Percentiles rank a stretch among this genome's conserved stretches.
phyloP scores from a whole-genome alignment of 2,113 vertebrate genomes.

The Pangasianodon gigas region DNA sequence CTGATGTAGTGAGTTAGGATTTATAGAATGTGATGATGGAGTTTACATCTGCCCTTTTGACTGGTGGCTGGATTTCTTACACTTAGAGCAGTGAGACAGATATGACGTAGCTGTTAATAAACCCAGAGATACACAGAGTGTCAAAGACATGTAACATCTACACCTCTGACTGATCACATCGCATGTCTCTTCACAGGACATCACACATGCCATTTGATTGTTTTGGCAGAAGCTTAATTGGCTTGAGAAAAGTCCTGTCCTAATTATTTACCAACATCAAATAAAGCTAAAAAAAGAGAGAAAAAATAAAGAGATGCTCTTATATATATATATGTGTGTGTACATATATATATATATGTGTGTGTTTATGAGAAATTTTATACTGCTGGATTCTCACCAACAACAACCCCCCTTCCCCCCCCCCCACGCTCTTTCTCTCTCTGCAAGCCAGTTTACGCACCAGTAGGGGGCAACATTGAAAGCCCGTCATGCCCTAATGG shows the following conservation, averaged over 20 bases:
- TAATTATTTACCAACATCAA: too few species aligned
- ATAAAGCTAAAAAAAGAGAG: too few species aligned
- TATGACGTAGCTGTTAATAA: background rate
- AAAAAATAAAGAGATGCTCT: too few species aligned
- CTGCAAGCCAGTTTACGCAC: background rate
- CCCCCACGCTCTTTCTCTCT: background rate
- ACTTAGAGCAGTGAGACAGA: conserved; percentile 7
- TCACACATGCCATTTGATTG: background rate
- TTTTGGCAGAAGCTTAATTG: background rate
- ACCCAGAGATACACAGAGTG: background rate
- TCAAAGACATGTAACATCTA: background rate
- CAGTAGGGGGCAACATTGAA: background rate
- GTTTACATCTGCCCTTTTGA: conserved; percentile 38
- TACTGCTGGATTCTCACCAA: too few species aligned
- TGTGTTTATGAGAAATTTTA: too few species aligned
- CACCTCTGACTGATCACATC: background rate
- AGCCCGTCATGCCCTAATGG: background rate
- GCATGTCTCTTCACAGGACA: background rate
- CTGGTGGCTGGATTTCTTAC: background rate
- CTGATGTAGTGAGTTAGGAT: conserved; percentile 16
- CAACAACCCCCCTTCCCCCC: background rate
- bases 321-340: too few species aligned
- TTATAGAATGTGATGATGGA: conserved; percentile 41
- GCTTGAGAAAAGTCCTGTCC: background rate
- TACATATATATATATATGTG: too few species aligned